These are phyloP conservation scores for Drosophila demipolita DNA, from an alignment of 2,888 invertebrate species.

Conservation along the genomic window DNA sequence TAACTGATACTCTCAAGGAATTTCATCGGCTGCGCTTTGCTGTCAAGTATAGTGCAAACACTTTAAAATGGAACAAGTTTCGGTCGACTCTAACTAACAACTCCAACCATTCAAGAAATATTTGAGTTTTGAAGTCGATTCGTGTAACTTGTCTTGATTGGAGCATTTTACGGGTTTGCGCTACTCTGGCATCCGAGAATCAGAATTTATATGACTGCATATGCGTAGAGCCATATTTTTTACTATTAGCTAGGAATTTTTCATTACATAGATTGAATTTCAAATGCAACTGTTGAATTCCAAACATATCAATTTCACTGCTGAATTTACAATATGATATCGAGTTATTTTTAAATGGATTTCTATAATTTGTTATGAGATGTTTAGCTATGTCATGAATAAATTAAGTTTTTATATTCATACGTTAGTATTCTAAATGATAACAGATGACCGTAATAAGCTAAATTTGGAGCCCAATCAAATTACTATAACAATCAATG, in stretches of 20 bases:
- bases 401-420: background rate
- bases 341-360: background rate
- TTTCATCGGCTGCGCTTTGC: constrained; percentile 65
- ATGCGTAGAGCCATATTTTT: constrained; percentile 28
- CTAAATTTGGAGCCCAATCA: background rate
- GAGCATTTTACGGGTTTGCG: constrained; percentile 41
- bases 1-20: constrained; percentile 72
- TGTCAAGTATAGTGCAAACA: constrained; percentile 73
- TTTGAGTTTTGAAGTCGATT: constrained; percentile 34
- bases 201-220: constrained; percentile 13
- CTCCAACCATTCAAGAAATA: constrained; percentile 25
- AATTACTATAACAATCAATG: background rate
- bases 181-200: constrained; percentile 39
- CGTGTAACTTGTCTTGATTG: constrained; percentile 55
- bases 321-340: background rate
- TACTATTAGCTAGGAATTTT: constrained; percentile 28
- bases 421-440: background rate
- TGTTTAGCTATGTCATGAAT: background rate
- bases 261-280: background rate
- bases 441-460: background rate
- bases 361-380: background rate
- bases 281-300: constrained; percentile 5
- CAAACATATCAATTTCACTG: constrained; percentile 9
- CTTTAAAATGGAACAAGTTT: constrained; percentile 60
- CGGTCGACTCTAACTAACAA: background rate